phyloP scores from a whole-genome alignment of 2,888 invertebrate genomes.

The Anthoptus insignis region DNA sequence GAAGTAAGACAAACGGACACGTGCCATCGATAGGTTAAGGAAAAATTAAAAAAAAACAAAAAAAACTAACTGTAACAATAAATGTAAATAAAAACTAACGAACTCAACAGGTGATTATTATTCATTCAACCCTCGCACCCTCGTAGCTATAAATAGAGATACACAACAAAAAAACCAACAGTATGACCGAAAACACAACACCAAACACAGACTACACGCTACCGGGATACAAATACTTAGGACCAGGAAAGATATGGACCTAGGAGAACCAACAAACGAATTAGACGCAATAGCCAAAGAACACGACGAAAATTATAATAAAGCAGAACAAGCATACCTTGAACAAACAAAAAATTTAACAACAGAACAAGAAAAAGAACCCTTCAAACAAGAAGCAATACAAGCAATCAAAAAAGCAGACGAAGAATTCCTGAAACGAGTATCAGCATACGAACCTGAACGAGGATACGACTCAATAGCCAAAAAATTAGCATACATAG shows the following conservation, averaged over 20 bases:
- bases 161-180: not conserved
- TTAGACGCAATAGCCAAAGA: conserved; percentile 34
- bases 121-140: too few species aligned
- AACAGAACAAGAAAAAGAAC: too few species aligned
- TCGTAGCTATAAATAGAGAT: not conserved
- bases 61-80: not conserved
- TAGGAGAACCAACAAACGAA: conserved; percentile 31
- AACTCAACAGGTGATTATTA: too few species aligned
- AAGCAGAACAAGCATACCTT: conserved; percentile 16
- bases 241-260: conserved; percentile 13
- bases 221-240: conserved; percentile 30
- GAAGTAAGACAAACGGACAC: not conserved
- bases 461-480: too few species aligned
- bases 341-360: not conserved
- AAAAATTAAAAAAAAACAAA: not conserved
- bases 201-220: conserved; percentile 12
- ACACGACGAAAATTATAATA: conserved; percentile 30
- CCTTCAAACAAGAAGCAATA: too few species aligned
- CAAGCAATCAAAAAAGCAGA: too few species aligned
- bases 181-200: not conserved
- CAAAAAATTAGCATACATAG: too few species aligned
- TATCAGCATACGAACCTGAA: too few species aligned
- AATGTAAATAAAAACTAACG: conserved; percentile 3
- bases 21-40: not conserved
- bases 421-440: too few species aligned